Evolutionary conservation across 2,888 invertebrate genomes (phyloP).

Genomic region (Rhimphoctona megacephalus): DNA sequence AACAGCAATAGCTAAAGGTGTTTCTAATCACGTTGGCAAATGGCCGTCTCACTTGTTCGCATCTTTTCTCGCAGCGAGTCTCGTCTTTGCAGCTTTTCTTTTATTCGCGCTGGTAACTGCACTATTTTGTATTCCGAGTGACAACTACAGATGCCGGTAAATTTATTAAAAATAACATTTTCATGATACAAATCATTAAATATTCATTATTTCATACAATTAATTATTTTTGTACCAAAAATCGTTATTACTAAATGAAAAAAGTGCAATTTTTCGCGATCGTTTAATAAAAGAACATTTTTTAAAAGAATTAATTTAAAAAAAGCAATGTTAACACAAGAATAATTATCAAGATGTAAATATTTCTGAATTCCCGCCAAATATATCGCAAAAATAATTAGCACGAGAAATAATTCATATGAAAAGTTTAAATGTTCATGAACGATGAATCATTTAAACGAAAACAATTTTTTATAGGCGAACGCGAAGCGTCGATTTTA

Average conservation of each 20-base stretch:
- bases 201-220: background rate
- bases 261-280: background rate
- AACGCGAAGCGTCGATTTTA: conserved; percentile 55
- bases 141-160: conserved; percentile 72
- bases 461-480: conserved; percentile 42
- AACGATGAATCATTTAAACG: background rate
- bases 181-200: background rate
- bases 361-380: background rate
- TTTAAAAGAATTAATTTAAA: background rate
- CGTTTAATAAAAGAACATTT: background rate
- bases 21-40: conserved; percentile 72
- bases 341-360: background rate
- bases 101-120: conserved; percentile 72
- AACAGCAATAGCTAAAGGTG: conserved; percentile 74
- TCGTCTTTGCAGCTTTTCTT: conserved; percentile 71
- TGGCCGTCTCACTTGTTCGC: conserved; percentile 77
- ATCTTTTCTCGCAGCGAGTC: conserved; percentile 74
- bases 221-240: background rate
- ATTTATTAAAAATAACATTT: background rate
- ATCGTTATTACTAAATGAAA: background rate
- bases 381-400: background rate
- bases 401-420: background rate
- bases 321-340: background rate
- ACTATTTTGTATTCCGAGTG: conserved; percentile 69
- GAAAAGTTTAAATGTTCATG: background rate